These are phyloP conservation scores for Aphidius gifuensis DNA, from an alignment of 1,140 invertebrate genomes.

Conservation along the genomic window DNA sequence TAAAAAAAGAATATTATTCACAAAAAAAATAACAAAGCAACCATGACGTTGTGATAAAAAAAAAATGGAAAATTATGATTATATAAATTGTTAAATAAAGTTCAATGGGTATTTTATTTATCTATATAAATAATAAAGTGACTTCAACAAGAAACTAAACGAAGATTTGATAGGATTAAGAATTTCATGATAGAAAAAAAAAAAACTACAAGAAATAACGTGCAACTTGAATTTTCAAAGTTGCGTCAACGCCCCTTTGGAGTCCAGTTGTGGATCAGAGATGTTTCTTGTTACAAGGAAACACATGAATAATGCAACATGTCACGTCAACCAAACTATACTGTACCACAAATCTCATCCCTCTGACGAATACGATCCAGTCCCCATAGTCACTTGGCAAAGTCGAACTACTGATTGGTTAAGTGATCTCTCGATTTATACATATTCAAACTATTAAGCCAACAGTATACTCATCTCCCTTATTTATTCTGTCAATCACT, in stretches of 20 bases:
- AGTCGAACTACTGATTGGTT: constrained; percentile 1
- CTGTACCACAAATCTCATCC: constrained; percentile 45
- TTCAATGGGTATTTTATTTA: too few relatives aligned
- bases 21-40: too few relatives aligned
- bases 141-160: too few relatives aligned
- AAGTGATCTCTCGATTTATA: neutral
- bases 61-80: too few relatives aligned
- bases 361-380: constrained; percentile 31
- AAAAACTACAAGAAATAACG: neutral
- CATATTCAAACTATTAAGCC: neutral
- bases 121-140: too few relatives aligned
- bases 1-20: too few relatives aligned
- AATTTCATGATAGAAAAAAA: too few relatives aligned
- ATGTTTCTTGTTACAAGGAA: constrained; percentile 36
- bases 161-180: too few relatives aligned
- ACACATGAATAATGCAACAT: constrained; percentile 51
- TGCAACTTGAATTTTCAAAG: constrained; percentile 24
- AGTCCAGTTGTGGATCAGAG: constrained; percentile 31
- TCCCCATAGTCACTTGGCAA: neutral
- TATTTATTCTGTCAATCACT: neutral
- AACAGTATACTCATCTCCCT: neutral
- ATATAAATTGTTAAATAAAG: too few relatives aligned
- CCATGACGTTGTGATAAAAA: too few relatives aligned
- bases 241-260: constrained; percentile 34
- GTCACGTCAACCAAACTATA: constrained; percentile 44